These are phyloP conservation scores for Protophormia terraenovae DNA, from an alignment of 2,888 invertebrate genomes.

Conservation along the genomic window DNA sequence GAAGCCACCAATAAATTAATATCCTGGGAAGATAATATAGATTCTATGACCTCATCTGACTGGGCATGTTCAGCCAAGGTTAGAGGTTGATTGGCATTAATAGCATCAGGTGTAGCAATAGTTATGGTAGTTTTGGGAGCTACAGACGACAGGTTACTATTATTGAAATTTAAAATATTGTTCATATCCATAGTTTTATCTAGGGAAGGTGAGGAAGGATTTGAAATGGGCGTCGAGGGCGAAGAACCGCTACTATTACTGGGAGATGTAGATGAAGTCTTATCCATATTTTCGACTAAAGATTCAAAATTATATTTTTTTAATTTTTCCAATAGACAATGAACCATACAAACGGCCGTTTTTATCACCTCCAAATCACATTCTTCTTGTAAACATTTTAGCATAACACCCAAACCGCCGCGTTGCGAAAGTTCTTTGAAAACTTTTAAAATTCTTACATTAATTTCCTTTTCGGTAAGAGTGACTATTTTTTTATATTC, in stretches of 20 bases:
- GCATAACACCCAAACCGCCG: constrained; percentile 87
- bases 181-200: neutral
- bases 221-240: neutral
- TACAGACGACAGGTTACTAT: no score
- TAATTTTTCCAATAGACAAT: constrained; percentile 81
- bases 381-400: constrained; percentile 86
- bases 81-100: neutral
- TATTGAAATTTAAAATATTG: neutral
- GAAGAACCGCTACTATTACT: neutral
- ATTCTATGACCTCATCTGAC: constrained; percentile 75
- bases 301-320: constrained; percentile 83
- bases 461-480: constrained; percentile 85
- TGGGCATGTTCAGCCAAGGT: constrained; percentile 16
- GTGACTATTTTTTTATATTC: constrained; percentile 90
- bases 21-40: constrained; percentile 76
- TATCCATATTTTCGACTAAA: constrained; percentile 55
- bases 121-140: neutral
- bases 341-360: constrained; percentile 83
- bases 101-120: neutral
- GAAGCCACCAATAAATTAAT: constrained; percentile 80
- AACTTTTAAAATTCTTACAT: constrained; percentile 84
- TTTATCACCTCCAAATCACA: constrained; percentile 88
- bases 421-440: constrained; percentile 86
- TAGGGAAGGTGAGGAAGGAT: neutral
- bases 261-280: constrained; percentile 74